Evolutionary conservation across 2,113 vertebrate species (phyloP), one percentile per base, ranked within the genome.

Genomic region (Anolis carolinensis): DNA sequence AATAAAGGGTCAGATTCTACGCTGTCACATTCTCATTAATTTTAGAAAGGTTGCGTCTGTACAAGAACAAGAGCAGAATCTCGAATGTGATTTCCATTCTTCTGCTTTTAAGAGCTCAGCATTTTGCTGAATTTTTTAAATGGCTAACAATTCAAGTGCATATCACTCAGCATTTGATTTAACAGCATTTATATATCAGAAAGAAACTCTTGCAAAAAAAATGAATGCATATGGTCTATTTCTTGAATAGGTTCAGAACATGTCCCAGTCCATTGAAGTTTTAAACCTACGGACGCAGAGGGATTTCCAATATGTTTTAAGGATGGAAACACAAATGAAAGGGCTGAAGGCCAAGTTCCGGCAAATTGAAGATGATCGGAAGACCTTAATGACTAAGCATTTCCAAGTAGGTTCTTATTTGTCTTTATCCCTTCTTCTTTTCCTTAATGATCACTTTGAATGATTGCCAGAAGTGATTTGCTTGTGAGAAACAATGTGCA

Each of bases 321-420:
- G 99, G 97, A 99, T 99, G 98, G 98, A 99, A 95, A 99, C 97
- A 11, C 99, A 99, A 91, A 99, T 99, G 98, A 99, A 99, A 90
- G 97, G 98, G 88, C 96, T 99, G 88, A 98, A 98, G 94, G 98
- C 97, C 91, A 99, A 99, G 94, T 99, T 99, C 96, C 97, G 97
- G 91, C 98, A 99, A 90, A 97, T 99, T 80, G 99, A 99, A 95
- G 98, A 99, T 79, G 98, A 99, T 93, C 97, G 98, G 89, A 99
- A 99, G 96, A 98, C 98, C 0, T 93, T 98, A 93, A 98, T 99
- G 95, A 97, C 97, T 87, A 98, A 97, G 92, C 98, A 99, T 93
- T 99, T 98, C 90, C 98, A 99, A 94, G 98, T 99, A 96, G 84
- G 95, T 93, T 91, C 36, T 21, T 20, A 20, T 39, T 74, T 74